Conservation (phyloP, 2,797 vertebrate species). For the Nasua narica region DNA sequence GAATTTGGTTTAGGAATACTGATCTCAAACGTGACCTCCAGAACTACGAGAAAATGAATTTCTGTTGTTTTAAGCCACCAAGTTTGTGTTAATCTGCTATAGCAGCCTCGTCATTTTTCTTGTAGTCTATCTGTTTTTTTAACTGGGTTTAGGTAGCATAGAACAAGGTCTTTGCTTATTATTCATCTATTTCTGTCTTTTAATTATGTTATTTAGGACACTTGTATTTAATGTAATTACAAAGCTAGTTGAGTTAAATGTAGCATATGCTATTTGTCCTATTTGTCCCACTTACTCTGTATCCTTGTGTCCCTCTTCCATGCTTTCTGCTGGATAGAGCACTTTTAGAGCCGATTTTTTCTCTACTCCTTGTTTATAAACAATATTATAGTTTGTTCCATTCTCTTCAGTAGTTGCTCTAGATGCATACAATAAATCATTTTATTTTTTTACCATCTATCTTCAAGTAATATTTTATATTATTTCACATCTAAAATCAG, state of each 20-base stretch:
- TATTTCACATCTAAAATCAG: not conserved
- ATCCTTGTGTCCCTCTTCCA: not conserved
- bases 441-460: not conserved
- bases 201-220: not conserved
- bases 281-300: not conserved
- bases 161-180: not conserved
- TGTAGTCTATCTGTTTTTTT: not conserved
- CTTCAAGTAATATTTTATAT: not conserved
- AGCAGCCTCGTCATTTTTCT: not conserved
- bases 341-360: not conserved
- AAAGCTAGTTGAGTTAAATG: not conserved
- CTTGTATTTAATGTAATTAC: not conserved
- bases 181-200: not conserved
- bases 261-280: not conserved
- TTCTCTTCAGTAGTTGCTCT: not conserved
- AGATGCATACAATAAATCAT: not conserved
- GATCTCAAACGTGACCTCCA: not conserved
- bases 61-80: not conserved
- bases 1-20: not conserved
- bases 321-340: not conserved
- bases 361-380: not conserved
- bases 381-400: not conserved
- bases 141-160: not conserved
- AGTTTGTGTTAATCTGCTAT: not conserved
- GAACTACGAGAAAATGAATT: not conserved